A percentile compares a stretch with the other conserved stretches of the same genome.
Evolutionary conservation across 2,888 invertebrate genomes (phyloP).

Genomic region (Subacronicta megacephala): DNA sequence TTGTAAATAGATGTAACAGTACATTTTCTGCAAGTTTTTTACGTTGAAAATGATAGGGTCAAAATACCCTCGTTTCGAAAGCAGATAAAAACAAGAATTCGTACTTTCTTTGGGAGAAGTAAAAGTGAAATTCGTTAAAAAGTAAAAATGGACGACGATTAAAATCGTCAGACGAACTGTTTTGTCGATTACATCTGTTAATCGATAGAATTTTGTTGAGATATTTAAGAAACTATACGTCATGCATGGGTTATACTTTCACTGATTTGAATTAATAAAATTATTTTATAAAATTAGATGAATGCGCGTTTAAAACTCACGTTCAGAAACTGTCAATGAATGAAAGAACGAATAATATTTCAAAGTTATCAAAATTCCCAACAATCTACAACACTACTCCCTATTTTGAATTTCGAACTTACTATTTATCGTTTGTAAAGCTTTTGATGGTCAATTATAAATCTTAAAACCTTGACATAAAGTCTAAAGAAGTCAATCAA

Average conservation of each 20-base stretch:
- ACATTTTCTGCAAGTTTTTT: slow-evolving; percentile 4
- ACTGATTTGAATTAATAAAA: slow-evolving; percentile 15
- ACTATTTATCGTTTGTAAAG: slow-evolving; percentile 10
- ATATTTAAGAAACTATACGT: slow-evolving; percentile 12
- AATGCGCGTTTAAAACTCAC: slow-evolving; percentile 1
- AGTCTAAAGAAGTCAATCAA: slow-evolving; percentile 3
- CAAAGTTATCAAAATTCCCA: slow-evolving; percentile 49
- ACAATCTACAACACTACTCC: slow-evolving; percentile 49
- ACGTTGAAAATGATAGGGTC: slow-evolving; percentile 9
- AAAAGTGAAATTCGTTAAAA: slow-evolving; percentile 74
- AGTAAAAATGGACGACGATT: slow-evolving; percentile 56
- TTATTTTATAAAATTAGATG: neutral
- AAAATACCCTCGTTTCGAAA: slow-evolving; percentile 33
- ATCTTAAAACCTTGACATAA: slow-evolving; percentile 32
- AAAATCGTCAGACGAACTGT: slow-evolving; percentile 26
- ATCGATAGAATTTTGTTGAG: slow-evolving; percentile 8
- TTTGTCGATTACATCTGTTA: slow-evolving; percentile 27
- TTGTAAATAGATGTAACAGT: neutral
- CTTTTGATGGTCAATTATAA: slow-evolving; percentile 27
- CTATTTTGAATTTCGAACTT: slow-evolving; percentile 57
- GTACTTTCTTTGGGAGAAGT: slow-evolving; percentile 67
- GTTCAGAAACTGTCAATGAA: slow-evolving; percentile 5
- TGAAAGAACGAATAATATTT: slow-evolving; percentile 29
- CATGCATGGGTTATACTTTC: slow-evolving; percentile 29
- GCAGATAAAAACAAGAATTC: slow-evolving; percentile 54